Evolutionary conservation across 2,888 invertebrate species (phyloP).

Genomic region (Anaspis maculata): DNA sequence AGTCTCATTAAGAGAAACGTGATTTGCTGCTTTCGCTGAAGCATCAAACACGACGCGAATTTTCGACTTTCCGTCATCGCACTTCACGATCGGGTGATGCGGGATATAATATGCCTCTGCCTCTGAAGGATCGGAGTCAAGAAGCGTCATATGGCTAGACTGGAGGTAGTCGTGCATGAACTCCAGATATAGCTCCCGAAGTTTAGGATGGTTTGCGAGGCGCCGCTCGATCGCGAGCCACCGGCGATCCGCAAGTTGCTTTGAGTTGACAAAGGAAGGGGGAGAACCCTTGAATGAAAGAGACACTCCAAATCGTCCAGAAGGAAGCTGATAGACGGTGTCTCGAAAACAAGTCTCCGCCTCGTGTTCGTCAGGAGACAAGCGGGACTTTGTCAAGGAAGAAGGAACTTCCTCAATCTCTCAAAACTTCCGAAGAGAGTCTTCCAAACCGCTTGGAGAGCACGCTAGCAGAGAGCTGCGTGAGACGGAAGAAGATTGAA

Average conservation of each 20-base stretch:
- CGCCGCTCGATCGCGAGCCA: not conserved
- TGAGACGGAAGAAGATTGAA: not conserved
- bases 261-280: not conserved
- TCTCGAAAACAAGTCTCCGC: not conserved
- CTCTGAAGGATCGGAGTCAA: not conserved
- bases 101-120: constrained; percentile 8
- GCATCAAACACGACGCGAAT: constrained; percentile 10
- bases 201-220: not conserved
- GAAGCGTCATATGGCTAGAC: constrained; percentile 6
- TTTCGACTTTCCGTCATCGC: constrained; percentile 2
- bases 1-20: constrained; percentile 8
- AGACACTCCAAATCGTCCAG: constrained; percentile 1
- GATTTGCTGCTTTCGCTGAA: not conserved
- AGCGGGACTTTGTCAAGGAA: not conserved
- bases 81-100: constrained; percentile 9
- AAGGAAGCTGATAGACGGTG: not conserved
- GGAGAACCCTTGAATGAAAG: constrained; percentile 1
- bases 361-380: not conserved
- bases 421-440: not conserved
- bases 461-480: not conserved
- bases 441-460: not conserved
- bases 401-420: constrained; percentile 1
- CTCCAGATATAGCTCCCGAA: constrained; percentile 1
- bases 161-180: constrained; percentile 12
- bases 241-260: not conserved